These are phyloP conservation scores for Eledona agricola DNA, from an alignment of 2,888 invertebrate species.

Conservation along the genomic window DNA sequence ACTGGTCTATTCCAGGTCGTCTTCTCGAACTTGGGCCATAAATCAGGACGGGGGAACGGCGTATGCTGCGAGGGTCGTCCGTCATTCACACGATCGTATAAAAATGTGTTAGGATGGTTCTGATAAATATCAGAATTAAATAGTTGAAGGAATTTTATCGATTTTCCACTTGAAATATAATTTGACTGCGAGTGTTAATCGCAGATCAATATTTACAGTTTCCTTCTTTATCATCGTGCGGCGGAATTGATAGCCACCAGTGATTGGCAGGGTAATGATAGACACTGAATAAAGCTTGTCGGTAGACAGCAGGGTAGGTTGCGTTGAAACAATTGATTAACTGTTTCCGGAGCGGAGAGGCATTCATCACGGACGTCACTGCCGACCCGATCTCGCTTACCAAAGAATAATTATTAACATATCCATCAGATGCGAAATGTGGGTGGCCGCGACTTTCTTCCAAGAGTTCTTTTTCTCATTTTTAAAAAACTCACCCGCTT, in stretches of 20 bases:
- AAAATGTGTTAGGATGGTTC: no score
- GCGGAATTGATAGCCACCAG: no score
- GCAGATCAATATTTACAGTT: no score
- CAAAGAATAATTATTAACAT: conserved; percentile 28
- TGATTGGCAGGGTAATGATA: conserved; percentile 63
- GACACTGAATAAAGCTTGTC: conserved; percentile 60
- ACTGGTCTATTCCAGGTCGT: conserved; percentile 53
- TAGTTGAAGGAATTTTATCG: no score
- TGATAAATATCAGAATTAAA: no score
- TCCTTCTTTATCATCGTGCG: no score
- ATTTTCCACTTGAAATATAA: no score
- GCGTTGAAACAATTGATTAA: conserved; percentile 60
- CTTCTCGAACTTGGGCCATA: conserved; percentile 53
- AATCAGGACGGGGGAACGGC: conserved; percentile 60
- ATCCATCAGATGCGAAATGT: conserved; percentile 3
- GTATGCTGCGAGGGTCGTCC: conserved; percentile 58
- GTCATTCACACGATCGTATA: conserved; percentile 54
- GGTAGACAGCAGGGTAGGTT: conserved; percentile 57
- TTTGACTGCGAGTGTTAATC: no score
- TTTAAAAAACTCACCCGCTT: neutral
- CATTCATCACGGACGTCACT: conserved; percentile 58
- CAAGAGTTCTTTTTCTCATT: neutral
- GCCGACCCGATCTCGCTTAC: conserved; percentile 12
- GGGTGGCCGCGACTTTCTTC: conserved; percentile 2
- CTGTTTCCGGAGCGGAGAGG: conserved; percentile 60